A percentile compares a stretch with the other conserved stretches of the same genome.
Evolutionary conservation across 2,797 vertebrate species (phyloP).

Genomic region (Peromyscus eremicus): DNA sequence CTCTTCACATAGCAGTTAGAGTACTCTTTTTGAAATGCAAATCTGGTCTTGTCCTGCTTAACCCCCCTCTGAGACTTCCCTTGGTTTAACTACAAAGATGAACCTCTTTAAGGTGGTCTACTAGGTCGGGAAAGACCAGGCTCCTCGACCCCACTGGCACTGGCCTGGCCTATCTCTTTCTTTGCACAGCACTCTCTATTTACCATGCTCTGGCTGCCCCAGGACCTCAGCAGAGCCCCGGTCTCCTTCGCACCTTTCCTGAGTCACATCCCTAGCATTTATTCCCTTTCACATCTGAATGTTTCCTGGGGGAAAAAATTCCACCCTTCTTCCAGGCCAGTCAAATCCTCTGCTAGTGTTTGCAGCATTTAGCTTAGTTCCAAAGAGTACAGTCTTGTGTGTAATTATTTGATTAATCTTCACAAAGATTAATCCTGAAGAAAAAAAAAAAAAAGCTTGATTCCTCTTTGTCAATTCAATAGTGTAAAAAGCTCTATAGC

Average conservation of each 20-base stretch:
- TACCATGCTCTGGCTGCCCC: not conserved
- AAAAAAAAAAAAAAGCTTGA: slow-evolving; percentile 9
- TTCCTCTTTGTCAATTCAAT: slow-evolving; percentile 36
- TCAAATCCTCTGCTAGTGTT: slow-evolving; percentile 1
- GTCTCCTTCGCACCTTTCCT: not conserved
- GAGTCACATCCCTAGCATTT: not conserved
- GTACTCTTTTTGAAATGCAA: slow-evolving; percentile 75
- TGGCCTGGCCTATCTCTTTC: not conserved
- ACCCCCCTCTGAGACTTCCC: not conserved
- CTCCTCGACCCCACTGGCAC: not conserved
- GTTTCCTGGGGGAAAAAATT: slow-evolving; percentile 6
- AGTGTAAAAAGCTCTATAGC: not conserved
- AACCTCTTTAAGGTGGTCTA: slow-evolving; percentile 37
- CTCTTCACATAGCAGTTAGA: slow-evolving; percentile 46
- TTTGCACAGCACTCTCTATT: not conserved
- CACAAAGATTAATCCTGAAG: not conserved
- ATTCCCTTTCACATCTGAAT: not conserved
- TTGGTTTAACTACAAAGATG: slow-evolving; percentile 54
- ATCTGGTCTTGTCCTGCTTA: slow-evolving; percentile 58
- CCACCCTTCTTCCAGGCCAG: not conserved
- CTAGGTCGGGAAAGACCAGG: not conserved
- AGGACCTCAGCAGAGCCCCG: not conserved
- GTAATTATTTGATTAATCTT: slow-evolving; percentile 15
- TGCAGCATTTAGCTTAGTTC: not conserved
- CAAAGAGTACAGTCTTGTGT: not conserved